Evolutionary conservation across 2,113 vertebrate genomes (phyloP), one percentile per base, ranked within the genome.

Genomic region (Antennarius striatus): DNA sequence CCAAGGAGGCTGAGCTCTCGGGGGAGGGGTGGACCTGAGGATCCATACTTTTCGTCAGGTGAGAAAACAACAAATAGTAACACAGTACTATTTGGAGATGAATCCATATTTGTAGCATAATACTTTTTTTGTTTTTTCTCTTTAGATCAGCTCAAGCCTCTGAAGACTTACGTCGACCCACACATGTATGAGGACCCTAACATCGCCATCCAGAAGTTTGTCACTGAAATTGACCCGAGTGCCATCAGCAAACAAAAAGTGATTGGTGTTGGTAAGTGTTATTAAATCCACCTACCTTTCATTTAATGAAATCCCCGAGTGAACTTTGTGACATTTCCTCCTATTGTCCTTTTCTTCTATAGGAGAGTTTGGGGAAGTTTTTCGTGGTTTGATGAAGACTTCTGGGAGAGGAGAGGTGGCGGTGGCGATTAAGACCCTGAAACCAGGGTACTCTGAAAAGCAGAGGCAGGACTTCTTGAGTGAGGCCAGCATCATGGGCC

Each of bases 361-460:
- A 98, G 97, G 97, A 52, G 96, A 98, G 75, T 99, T 99, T 48
- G 97, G 97, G 40, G 97, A 99, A 80, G 96, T 99, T 49, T 98
- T 95, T 83, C 94, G 93, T 36, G 97, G 97, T 0, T 90, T 85
- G 0, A 90, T 98, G 87, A 99, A 95, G 83, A 74, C 77, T 0
- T 89, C 93, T 0, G 86, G 90, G 1, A 92, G 93, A 86, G 94
- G 94, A 22, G 96, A 99, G 62, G 90, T 94, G 6, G 78, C 92
- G 0, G 98, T 99, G 46, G 98, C 98, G 29, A 96, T 99, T 77
- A 99, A 99, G 90, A 99, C 96, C 0, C 86, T 99, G 73, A 98
- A 98, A 82, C 93, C 93, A 0, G 97, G 96, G 10, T 98, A 96
- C 92, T 96, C 95, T 0, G 97, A 98, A 86, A 98, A 98, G 85